phyloP scores from a whole-genome alignment of 2,888 invertebrate genomes.

The Pachymerium ferrugineum region DNA sequence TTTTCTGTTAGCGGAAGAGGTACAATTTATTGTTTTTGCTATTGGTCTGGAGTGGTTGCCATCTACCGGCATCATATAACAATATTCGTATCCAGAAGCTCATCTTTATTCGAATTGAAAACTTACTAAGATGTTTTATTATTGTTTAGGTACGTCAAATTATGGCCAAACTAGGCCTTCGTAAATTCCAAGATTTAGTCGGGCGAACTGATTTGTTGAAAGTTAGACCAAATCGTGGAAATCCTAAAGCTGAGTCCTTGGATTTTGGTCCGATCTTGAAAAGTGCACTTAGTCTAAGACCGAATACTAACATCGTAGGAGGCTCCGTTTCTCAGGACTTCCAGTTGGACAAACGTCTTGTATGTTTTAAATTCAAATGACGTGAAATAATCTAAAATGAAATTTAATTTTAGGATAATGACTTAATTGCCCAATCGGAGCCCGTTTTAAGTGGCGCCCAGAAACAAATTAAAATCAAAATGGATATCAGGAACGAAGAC shows the following conservation, averaged over 20 bases:
- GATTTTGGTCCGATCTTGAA: constrained; percentile 79
- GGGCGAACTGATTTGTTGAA: constrained; percentile 84
- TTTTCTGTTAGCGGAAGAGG: constrained; percentile 97
- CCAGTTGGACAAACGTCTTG: constrained; percentile 46
- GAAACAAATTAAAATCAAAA: constrained; percentile 62
- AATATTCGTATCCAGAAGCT: not conserved
- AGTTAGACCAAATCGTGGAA: constrained; percentile 62
- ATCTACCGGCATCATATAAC: not conserved
- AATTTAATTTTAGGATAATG: constrained; percentile 62
- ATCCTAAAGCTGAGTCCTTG: constrained; percentile 74
- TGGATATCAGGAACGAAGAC: constrained; percentile 83
- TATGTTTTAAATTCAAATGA: constrained; percentile 38
- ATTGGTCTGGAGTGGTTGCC: not conserved
- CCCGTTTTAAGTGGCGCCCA: constrained; percentile 69
- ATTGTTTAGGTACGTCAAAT: constrained; percentile 66
- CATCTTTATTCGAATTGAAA: too few relatives aligned
- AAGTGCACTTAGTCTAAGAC: constrained; percentile 82
- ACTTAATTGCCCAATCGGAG: constrained; percentile 64
- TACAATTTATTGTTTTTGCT: constrained; percentile 44
- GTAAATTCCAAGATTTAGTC: constrained; percentile 81
- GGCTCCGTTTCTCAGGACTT: constrained; percentile 72
- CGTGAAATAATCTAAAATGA: not conserved
- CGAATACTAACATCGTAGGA: constrained; percentile 82
- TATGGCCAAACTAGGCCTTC: constrained; percentile 87
- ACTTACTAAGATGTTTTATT: not conserved